Evolutionary conservation across 2,113 vertebrate genomes (phyloP), one percentile per base, ranked within the genome.

Genomic region (Cephalopholis sonnerati): DNA sequence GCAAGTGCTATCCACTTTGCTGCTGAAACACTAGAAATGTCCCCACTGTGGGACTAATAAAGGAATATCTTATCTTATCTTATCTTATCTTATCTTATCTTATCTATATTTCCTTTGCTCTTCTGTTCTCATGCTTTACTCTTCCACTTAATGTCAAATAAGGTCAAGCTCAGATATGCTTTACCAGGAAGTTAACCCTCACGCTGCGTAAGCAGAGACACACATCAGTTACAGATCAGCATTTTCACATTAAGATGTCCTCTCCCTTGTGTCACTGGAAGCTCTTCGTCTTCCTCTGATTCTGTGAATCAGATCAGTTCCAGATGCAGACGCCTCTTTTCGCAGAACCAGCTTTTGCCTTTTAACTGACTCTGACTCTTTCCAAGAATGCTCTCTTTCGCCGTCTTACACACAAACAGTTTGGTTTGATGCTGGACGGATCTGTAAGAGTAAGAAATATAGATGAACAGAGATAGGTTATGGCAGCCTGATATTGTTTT

Each of bases 291-390:
- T 74, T 55, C 58, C 44, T 27, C 11, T 62, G 12, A 59, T 67
- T 80, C 53, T 29, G 12, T 69, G 29, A 71, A 27, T 72, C 61
- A 57, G 58, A 83, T 81, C 51, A 29, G 18, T 85, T 85, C 70
- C 69, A 72, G 78, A 69, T 74, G 53, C 67, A 51, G 36, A 64
- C 18, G 3, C 65, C 22, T 55, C 46, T 61, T 79, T 85, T 55
- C 44, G 2, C 17, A 68, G 64, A 82, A 75, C 0, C 22, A 2
- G 7, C 18, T 53, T 70, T 50, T 32, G 13, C 3, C 7, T 15
- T 20, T 24, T 13, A 11, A 25, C 7, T n/a, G 24, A 51, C 2
- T 22, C 24, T 51, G 13, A 24, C 29, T 50, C 7, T 63, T 72
- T 83, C 80, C 58, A 15, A 71, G 67, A 79, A 77, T 44, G 0